Evolutionary conservation across 2,797 vertebrate genomes (phyloP), one percentile per base, ranked within the genome.

Genomic region (Etheostoma perlongum): DNA sequence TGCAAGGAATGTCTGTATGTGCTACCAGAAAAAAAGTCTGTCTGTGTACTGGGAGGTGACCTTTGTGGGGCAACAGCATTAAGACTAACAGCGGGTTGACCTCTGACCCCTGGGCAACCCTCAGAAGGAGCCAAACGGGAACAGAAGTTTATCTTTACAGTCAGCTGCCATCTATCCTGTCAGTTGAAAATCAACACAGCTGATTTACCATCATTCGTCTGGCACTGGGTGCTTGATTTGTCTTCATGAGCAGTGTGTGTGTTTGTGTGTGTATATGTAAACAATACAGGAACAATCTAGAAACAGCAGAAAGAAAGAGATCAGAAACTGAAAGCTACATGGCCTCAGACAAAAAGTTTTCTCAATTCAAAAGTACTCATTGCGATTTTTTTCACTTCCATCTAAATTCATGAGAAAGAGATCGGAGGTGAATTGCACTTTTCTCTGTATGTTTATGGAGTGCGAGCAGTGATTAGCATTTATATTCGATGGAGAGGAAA

Each of bases 391-490:
- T 57, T 52, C 23, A 63, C 68, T 81, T 88, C 85, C 76, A 93
- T 94, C 85, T 93, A 94, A 93, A 93, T 93, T 93, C 91, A 94
- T 93, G 92, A 94, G 91, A 85, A 76, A 88, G 69, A 76, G 76
- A 90, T 88, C 84, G 67, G 83, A 88, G 87, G 86, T 89, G 88
- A 91, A 92, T 87, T 89, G 83, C 90, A 89, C 85, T 78, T 85
- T 89, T 90, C 87, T 89, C 83, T 87, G 84, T 79, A 85, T 94
- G 91, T 93, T 93, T 93, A 91, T 91, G 88, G 86, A 90, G 89
- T 88, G 88, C 68, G 89, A 94, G 89, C 89, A 92, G 89, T 91
- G 91, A 94, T 94, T 93, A 94, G 91, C 92, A 94, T 94, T 94
- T 94, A 91, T 91, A 93, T 93, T 93, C 78, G 87, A 93, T 89